Evolutionary conservation across 2,113 vertebrate genomes (phyloP).

Genomic region (Tragelaphus scriptus): DNA sequence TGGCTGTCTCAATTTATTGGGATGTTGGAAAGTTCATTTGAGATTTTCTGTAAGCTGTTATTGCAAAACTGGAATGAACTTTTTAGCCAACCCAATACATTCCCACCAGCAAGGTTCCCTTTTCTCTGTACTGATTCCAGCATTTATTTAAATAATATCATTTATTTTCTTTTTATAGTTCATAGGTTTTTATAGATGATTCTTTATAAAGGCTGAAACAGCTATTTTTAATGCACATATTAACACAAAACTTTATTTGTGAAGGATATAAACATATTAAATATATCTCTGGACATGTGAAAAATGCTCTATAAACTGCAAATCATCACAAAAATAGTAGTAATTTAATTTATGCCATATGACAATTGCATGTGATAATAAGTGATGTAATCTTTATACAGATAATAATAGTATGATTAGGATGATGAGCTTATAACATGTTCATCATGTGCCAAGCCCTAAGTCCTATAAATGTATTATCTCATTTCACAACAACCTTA

Average conservation of each 20-base stretch:
- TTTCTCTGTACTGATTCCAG: not conserved
- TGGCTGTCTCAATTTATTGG: not conserved
- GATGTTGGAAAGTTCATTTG: not conserved
- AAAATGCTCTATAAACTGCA: not conserved
- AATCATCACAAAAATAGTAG: not conserved
- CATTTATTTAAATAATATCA: not conserved
- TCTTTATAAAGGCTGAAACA: not conserved
- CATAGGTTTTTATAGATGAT: not conserved
- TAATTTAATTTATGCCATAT: not conserved
- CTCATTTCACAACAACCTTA: not conserved
- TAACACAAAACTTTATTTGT: not conserved
- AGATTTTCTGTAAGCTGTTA: not conserved
- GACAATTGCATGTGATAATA: not conserved
- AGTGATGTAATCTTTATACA: not conserved
- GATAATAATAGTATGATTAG: not conserved
- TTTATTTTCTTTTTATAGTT: not conserved
- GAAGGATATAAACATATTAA: not conserved
- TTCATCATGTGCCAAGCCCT: not conserved
- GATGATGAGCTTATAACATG: not conserved
- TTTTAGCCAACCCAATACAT: not conserved
- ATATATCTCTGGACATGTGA: not conserved
- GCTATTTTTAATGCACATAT: not conserved
- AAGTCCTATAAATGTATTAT: not conserved
- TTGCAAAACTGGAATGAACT: not conserved
- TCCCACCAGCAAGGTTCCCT: not conserved